Percentiles rank a stretch among this genome's conserved stretches.
These are phyloP conservation scores for Magallana ariakensis DNA, from an alignment of 1,140 invertebrate species.

Conservation along the genomic window DNA sequence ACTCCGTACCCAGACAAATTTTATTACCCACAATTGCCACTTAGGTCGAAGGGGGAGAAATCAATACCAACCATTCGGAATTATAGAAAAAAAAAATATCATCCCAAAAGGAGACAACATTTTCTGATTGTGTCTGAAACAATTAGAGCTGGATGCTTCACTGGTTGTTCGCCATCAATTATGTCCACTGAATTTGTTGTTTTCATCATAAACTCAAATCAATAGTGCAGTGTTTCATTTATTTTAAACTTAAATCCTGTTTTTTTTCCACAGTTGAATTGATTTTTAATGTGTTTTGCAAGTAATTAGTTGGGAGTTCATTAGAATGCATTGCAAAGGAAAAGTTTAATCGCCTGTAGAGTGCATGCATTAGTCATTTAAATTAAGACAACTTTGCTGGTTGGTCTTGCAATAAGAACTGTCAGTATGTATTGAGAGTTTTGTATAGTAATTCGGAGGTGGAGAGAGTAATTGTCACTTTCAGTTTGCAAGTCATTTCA, in stretches of 20 bases:
- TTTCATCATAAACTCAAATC: constrained; percentile 4
- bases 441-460: too few relatives aligned
- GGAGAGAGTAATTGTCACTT: neutral
- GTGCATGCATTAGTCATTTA: too few relatives aligned
- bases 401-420: constrained; percentile 18
- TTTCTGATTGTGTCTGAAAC: constrained; percentile 22
- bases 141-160: neutral
- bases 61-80: neutral
- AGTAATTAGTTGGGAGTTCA: too few relatives aligned
- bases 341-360: too few relatives aligned
- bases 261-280: too few relatives aligned
- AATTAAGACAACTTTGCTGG: too few relatives aligned
- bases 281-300: too few relatives aligned
- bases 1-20: constrained; percentile 20
- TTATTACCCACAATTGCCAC: constrained; percentile 23
- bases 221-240: neutral
- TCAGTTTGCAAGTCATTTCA: neutral
- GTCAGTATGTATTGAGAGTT: neutral
- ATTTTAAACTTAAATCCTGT: too few relatives aligned
- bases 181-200: neutral
- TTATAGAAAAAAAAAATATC: neutral
- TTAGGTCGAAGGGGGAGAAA: neutral
- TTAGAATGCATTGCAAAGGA: too few relatives aligned
- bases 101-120: neutral
- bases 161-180: neutral